A percentile compares a stretch with the other conserved stretches of the same genome.
phyloP scores from a whole-genome alignment of 2,113 vertebrate genomes.

The Solenodon paradoxus region DNA sequence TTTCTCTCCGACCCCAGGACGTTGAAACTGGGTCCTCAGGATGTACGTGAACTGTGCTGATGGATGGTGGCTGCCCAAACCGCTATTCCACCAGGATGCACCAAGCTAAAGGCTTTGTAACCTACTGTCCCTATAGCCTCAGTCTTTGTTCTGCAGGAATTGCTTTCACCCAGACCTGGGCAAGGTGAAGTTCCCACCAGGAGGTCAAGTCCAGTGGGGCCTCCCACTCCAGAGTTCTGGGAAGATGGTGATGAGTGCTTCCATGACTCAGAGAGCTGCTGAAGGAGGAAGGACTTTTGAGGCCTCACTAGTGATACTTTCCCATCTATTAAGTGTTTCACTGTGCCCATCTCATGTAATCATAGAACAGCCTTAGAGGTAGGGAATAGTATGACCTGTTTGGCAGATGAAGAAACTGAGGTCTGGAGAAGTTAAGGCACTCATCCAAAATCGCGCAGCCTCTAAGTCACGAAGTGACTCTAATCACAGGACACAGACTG shows the following conservation, averaged over 20 bases:
- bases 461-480: neutral
- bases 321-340: neutral
- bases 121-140: neutral
- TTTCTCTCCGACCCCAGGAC: too few relatives aligned
- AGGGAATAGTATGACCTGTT: neutral
- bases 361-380: neutral
- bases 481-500: neutral
- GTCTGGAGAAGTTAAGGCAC: neutral
- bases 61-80: too few relatives aligned
- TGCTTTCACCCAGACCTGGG: neutral
- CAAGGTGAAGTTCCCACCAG: neutral
- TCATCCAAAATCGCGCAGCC: neutral
- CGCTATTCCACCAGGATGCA: too few relatives aligned
- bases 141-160: neutral
- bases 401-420: constrained; percentile 21
- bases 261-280: neutral
- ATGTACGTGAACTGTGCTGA: too few relatives aligned
- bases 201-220: neutral
- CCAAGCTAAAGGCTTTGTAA: neutral
- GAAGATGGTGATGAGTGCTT: neutral
- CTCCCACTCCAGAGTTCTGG: neutral
- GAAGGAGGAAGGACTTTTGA: neutral
- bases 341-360: neutral
- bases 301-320: neutral
- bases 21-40: too few relatives aligned